Evolutionary conservation across 37 sponge, comb jelly and placozoan genomes (phyloP), one percentile per base, ranked within the genome.

Genomic region (Geodia barretti): DNA sequence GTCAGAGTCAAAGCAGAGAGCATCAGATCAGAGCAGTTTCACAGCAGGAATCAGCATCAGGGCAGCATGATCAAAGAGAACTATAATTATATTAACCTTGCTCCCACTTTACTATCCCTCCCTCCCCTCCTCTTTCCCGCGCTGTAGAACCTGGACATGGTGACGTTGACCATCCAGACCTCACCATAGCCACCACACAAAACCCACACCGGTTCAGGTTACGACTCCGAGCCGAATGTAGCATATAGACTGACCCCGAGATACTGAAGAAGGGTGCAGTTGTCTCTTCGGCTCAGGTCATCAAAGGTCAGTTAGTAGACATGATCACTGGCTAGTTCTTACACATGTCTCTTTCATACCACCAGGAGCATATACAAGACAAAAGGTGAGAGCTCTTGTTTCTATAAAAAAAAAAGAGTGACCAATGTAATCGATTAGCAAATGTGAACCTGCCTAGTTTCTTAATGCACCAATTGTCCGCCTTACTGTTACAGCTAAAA

Each of bases 151-250:
- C 82, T 96, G 59, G 92, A 94, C 62, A 78, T 85, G 1, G 64
- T 83, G 17, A n/a, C n/a, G n/a, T n/a, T n/a, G 92, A 96, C 74
- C 95, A 98, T 68, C 96, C 99, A 3, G 72, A 91, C 33, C 80
- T 98, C 43, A 88, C 81, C 59, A 89, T 96, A 90, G 96, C 99
- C n/a, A n/a, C n/a, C n/a, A n/a, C n/a, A n/a, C n/a, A n/a, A n/a
- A n/a, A 11, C 88, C 96, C 28, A 98, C 95, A 40, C 94, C 96
- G 3, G 67, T 70, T 26, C 87, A 92, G 72, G 83, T 90, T 38
- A 88, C 60, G 35, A 93, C 89, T 40, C 60, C 86, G 40, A 20
- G 89, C 93, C 26, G 93, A 93, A 82, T 91, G 75, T 97, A 97
- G 86, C 89, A 97, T 64, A 92, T 97, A 54, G 95, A 97, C 75